These are phyloP conservation scores for Ericerus pela DNA, from an alignment of 1,140 invertebrate species.

Conservation along the genomic window DNA sequence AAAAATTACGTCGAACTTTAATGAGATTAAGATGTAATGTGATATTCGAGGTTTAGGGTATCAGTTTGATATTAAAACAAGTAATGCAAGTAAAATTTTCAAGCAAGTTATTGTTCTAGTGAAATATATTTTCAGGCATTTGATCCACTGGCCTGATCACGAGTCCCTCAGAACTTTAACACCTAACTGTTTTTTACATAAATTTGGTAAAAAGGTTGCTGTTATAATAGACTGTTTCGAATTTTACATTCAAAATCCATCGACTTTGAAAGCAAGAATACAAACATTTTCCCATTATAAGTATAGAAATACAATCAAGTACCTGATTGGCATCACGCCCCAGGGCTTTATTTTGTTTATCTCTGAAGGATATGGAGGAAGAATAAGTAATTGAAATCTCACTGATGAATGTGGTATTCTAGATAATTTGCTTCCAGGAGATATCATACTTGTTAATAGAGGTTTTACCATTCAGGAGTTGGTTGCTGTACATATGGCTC, in stretches of 20 bases:
- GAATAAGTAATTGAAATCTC: conserved; percentile 28
- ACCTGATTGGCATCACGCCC: conserved; percentile 30
- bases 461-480: conserved; percentile 29
- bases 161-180: not conserved
- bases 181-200: conserved; percentile 1
- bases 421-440: conserved; percentile 21
- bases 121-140: conserved; percentile 2
- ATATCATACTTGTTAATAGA: conserved; percentile 28
- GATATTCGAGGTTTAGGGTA: conserved; percentile 1
- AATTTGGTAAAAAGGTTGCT: conserved; percentile 10
- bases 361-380: conserved; percentile 31
- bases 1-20: conserved; percentile 10
- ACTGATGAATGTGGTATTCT: conserved; percentile 28
- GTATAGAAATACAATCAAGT: conserved; percentile 29
- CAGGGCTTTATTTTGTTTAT: conserved; percentile 33
- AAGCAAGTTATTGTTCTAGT: conserved; percentile 10
- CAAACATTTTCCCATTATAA: conserved; percentile 26
- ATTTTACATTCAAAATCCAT: conserved; percentile 18
- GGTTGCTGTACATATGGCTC: not conserved
- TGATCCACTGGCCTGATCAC: conserved; percentile 8
- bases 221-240: conserved; percentile 16
- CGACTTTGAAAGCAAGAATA: conserved; percentile 21
- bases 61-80: conserved; percentile 6
- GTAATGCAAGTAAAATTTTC: not conserved
- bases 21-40: conserved; percentile 12